Conservation (phyloP, 2,797 vertebrate genomes). For the Urosaurus nigricauda region DNA sequence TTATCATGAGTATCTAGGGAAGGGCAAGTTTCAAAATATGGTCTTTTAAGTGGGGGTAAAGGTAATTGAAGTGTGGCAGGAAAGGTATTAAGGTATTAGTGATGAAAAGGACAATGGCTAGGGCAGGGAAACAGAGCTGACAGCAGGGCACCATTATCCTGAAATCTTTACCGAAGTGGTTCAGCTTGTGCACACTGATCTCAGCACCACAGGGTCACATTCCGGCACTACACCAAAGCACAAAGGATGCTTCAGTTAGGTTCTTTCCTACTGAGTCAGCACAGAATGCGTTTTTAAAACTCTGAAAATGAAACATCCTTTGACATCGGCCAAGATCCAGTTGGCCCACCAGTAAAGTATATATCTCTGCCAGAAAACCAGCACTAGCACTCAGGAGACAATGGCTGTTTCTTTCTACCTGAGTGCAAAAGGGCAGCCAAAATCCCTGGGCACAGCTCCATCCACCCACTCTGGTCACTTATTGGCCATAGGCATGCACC, state of each 20-base stretch:
- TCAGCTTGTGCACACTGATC: not conserved
- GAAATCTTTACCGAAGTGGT: not conserved
- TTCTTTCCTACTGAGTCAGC: not conserved
- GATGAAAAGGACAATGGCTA: not conserved
- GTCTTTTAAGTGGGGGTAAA: not conserved
- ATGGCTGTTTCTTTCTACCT: no score
- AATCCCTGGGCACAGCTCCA: no score
- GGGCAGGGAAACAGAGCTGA: not conserved
- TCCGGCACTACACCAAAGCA: no score
- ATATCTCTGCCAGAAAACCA: no score
- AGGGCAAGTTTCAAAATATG: conserved; percentile 25
- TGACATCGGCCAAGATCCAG: no score
- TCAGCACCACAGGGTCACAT: not conserved
- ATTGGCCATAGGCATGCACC: no score
- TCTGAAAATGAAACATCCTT: not conserved
- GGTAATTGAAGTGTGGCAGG: not conserved
- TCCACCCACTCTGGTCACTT: no score
- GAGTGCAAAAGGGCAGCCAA: no score
- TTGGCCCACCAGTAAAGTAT: no score
- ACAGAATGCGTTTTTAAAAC: not conserved
- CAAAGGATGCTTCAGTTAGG: not conserved
- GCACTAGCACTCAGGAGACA: no score
- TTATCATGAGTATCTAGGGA: not conserved
- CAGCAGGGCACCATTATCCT: no score
- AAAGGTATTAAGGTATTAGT: not conserved